Base-by-base conservation (phyloP, 2,888 invertebrate genomes). In the Pycnomerus fuliginosus region DNA sequence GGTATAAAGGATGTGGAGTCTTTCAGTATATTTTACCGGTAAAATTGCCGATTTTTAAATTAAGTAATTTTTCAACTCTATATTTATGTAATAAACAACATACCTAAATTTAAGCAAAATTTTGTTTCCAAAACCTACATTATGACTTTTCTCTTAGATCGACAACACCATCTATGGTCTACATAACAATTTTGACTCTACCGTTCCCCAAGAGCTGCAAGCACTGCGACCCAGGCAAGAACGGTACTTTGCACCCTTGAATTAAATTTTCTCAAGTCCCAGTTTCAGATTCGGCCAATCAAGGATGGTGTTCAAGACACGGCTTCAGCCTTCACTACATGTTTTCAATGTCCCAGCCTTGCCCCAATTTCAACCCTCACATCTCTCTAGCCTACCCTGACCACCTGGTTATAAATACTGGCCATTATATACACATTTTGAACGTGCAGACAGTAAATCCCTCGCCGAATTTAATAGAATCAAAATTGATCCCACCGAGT, bases 301-400 rank as follows among this genome's bases (percentile, higher is more conserved):
- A 65, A 53, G 71, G 71, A 27, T 72, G 71, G 69, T 96, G 96
- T 68, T 74, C 91, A 42, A 84, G 86, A 64, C 95, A 96, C 69
- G 91, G 93, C 65, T 84, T 93, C 57, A 91, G 93, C 30, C 83
- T 95, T 52, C 94, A 96, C 72, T 91, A 92, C 56, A 90, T 89
- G 67, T 92, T 93, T 69, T 90, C 90, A 65, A 85, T 91, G 58
- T 87, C 90, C n/a, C 65, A 68, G 41, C 90, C 91, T 33, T 87
- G 85, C 60, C 91, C 90, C 15, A 49, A 44, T 8, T 72, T 72
- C 49, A 67, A 72, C 49, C 72, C 73, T 2, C 54, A 66, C 39
- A 62, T 71, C 37, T 71, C 71, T 29, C 48, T 73, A 29, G 69
- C 71, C 5, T 73, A 64, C 53, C 72, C 72, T 5, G 68, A 72